Evolutionary conservation across 2,113 vertebrate species (phyloP), one percentile per base, ranked within the genome.

Genomic region (Gobius niger): DNA sequence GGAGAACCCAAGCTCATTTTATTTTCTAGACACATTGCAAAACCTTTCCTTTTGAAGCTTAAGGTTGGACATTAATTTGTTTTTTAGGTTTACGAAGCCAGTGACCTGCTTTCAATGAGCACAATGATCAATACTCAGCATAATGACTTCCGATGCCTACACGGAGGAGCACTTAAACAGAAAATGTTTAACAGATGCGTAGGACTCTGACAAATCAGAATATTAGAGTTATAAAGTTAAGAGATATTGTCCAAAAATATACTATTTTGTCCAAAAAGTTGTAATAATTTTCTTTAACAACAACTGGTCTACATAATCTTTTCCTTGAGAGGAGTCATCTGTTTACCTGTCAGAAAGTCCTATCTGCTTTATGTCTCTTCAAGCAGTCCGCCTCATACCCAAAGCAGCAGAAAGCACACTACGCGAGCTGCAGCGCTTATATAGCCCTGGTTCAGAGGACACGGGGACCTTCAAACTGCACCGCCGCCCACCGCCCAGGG

Each of bases 401-500:
- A 47, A 64, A 59, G 66, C 68, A 63, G 71, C 49, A 15, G 67
- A 62, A 52, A 63, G 40, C 61, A 13, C 46, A 70, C 56, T 50
- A 16, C 53, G 56, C 44, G 7, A 41, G 75, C 59, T 64, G 5
- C 40, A 46, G 75, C 75, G 73, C 93, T 91, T 92, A 93, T 93
- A 93, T 16, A 24, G 44, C 9, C 53, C 81, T 46, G 14, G 47
- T 75, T 65, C 69, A 77, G 59, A 87, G 90, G 89, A 86, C 86
- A 46, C 75, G 0, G 53, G 9, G 89, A 81, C 92, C 91, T 92
- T 92, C 87, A 88, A 66, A 64, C 60, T 69, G 91, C 87, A 40
- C 88, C 91, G 70, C 91, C 70, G 5, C 63, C 71, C 15, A 7
- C 46, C 1, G 59, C 83, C 85, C 60, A 40, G 15, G 85, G 87